Evolutionary conservation across 30 jellyfish, hydroid and myxozoan species (phyloP).

Genomic region (Hydractinia symbiolongicarpus): DNA sequence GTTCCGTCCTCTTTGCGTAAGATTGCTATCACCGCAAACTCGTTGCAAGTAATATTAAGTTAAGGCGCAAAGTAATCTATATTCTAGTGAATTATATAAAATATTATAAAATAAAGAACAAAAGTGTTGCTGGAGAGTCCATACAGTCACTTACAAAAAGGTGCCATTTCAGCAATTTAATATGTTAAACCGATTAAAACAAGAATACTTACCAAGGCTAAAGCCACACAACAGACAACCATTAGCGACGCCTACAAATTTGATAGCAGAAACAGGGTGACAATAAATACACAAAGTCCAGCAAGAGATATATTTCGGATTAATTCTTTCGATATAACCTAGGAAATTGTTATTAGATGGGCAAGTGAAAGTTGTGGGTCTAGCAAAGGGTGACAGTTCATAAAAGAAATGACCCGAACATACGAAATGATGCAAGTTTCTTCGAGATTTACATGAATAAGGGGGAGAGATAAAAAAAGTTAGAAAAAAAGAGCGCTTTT

Average conservation of each 20-base stretch:
- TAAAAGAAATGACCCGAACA: no score
- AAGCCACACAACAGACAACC: conserved; percentile 32
- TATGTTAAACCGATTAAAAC: neutral
- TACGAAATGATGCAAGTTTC: neutral
- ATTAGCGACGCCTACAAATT: conserved; percentile 15
- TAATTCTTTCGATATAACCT: conserved; percentile 23
- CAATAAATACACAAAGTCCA: conserved; percentile 22
- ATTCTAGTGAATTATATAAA: no score
- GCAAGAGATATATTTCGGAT: conserved; percentile 23
- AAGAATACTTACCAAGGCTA: conserved; percentile 19
- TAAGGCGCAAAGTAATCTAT: no score
- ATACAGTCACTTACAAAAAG: no score
- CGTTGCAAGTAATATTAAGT: no score
- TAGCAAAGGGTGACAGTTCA: neutral
- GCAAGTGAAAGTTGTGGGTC: neutral
- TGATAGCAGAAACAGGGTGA: conserved; percentile 26
- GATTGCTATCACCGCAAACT: no score
- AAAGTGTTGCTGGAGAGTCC: no score
- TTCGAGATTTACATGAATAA: neutral
- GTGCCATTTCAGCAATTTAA: no score
- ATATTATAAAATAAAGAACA: no score
- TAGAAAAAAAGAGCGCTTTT: neutral
- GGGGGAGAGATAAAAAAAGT: neutral
- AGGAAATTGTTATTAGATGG: neutral
- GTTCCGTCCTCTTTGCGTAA: no score